Conservation (phyloP, 37 sponge, comb jelly and placozoan species). For the Beroe forskalii region DNA sequence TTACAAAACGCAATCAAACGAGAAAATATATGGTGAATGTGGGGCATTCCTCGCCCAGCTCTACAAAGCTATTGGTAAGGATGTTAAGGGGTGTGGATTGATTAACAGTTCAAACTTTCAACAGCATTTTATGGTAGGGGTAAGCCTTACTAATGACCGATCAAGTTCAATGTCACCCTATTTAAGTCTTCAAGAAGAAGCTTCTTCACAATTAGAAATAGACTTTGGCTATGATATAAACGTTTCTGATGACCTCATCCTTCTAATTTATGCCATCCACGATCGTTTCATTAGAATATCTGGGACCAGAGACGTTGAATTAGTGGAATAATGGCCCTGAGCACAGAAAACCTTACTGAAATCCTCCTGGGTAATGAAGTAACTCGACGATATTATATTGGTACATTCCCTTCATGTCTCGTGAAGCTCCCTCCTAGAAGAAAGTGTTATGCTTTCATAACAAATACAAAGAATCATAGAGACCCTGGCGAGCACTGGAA, state of each 20-base stretch:
- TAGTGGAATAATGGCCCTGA: conserved; percentile 6
- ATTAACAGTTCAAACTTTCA: not conserved
- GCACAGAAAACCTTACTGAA: not conserved
- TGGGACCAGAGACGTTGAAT: not conserved
- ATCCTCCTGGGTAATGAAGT: not conserved
- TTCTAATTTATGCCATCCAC: not conserved
- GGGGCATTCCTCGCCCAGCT: not conserved
- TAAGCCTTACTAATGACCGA: not conserved
- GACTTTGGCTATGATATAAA: conserved; percentile 19
- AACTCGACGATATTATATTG: not conserved
- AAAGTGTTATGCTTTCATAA: not conserved
- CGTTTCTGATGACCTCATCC: not conserved
- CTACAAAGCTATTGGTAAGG: not conserved
- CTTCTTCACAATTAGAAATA: not conserved
- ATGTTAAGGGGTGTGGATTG: not conserved
- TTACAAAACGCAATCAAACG: not conserved
- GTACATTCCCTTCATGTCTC: not conserved
- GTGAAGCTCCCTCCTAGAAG: not conserved
- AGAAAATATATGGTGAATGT: not conserved
- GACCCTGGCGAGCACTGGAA: not conserved
- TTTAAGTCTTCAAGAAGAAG: not conserved
- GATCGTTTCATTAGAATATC: not conserved
- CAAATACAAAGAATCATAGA: not conserved
- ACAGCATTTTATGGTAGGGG: conserved; percentile 8
- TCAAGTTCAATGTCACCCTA: not conserved